Percentiles rank a stretch among this genome's conserved stretches.
Evolutionary conservation across 2,888 invertebrate species (phyloP).

Genomic region (Agrilus mali): DNA sequence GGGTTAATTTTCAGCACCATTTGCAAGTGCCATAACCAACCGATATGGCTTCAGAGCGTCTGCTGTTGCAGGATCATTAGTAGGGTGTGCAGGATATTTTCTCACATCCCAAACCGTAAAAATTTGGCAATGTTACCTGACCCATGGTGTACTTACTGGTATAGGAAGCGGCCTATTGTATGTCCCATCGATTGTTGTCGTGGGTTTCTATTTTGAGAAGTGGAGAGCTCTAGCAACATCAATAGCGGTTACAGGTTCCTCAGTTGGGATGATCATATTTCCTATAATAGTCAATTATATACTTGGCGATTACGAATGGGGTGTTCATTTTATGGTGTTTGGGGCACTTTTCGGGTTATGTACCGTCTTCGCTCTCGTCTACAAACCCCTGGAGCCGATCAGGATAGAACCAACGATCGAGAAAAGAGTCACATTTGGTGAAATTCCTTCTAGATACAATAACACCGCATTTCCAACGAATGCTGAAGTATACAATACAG

Average conservation of each 20-base stretch:
- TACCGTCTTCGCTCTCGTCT: slow-evolving; percentile 16
- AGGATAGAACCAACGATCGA: slow-evolving; percentile 3
- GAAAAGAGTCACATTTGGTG: neutral
- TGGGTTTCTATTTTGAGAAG: slow-evolving; percentile 65
- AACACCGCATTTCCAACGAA: slow-evolving; percentile 13
- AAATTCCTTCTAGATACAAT: slow-evolving; percentile 8
- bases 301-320: slow-evolving; percentile 42
- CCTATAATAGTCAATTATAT: slow-evolving; percentile 41
- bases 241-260: slow-evolving; percentile 60
- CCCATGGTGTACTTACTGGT: slow-evolving; percentile 23
- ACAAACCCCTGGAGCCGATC: slow-evolving; percentile 20
- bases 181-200: slow-evolving; percentile 55
- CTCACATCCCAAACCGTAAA: slow-evolving; percentile 16
- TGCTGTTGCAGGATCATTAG: slow-evolving; percentile 20
- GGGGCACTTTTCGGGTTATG: slow-evolving; percentile 19
- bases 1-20: slow-evolving; percentile 20
- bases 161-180: slow-evolving; percentile 57
- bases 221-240: slow-evolving; percentile 63
- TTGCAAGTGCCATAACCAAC: slow-evolving; percentile 26
- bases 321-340: slow-evolving; percentile 42
- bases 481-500: slow-evolving; percentile 8
- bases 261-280: slow-evolving; percentile 50
- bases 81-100: slow-evolving; percentile 16
- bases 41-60: slow-evolving; percentile 24
- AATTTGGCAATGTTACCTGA: slow-evolving; percentile 16